phyloP scores from a whole-genome alignment of 1,140 invertebrate species.

The Coelopa frigida region DNA sequence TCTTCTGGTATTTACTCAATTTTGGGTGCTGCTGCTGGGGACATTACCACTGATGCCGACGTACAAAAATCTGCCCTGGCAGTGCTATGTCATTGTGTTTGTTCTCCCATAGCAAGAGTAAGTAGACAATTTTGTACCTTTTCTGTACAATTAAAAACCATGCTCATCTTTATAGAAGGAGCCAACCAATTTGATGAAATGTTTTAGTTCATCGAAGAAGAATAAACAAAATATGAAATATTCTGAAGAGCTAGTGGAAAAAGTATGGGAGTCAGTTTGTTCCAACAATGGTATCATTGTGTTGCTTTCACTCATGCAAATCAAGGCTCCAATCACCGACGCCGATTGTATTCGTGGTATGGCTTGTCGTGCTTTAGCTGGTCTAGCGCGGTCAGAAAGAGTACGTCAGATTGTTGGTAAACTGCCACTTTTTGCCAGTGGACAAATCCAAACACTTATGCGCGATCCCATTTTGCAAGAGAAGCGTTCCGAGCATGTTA shows the following conservation, averaged over 20 bases:
- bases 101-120: constrained; percentile 79
- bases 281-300: constrained; percentile 96
- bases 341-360: constrained; percentile 88
- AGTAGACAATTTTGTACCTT: too few species aligned
- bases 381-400: constrained; percentile 82
- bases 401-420: constrained; percentile 94
- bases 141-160: not conserved
- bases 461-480: constrained; percentile 94
- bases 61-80: constrained; percentile 84
- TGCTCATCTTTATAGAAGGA: constrained; percentile 19
- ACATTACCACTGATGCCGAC: constrained; percentile 81
- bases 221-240: constrained; percentile 63
- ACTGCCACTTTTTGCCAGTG: constrained; percentile 87
- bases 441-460: constrained; percentile 88
- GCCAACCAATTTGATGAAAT: constrained; percentile 44
- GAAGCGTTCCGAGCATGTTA: constrained; percentile 88
- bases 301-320: constrained; percentile 72
- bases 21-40: constrained; percentile 79
- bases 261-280: constrained; percentile 87
- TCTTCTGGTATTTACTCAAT: constrained; percentile 66
- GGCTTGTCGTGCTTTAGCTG: constrained; percentile 85
- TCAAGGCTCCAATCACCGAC: constrained; percentile 92
- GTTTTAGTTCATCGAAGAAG: constrained; percentile 57
- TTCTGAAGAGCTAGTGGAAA: constrained; percentile 79
- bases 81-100: constrained; percentile 87